phyloP scores from a whole-genome alignment of 2,797 vertebrate species.

The Melopsittacus undulatus region DNA sequence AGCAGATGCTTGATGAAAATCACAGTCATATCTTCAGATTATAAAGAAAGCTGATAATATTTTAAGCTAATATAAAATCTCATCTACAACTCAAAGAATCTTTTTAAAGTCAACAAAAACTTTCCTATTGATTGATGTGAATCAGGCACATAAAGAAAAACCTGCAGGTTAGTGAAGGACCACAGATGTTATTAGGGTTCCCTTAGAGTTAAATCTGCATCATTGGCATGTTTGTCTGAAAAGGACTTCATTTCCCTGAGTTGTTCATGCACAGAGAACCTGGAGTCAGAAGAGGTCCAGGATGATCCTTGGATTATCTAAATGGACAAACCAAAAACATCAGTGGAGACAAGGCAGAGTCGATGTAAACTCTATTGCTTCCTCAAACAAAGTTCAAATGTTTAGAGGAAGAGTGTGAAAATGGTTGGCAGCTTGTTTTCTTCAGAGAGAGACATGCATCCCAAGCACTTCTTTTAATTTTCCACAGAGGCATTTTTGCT shows the following conservation, averaged over 20 bases:
- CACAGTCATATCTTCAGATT: not conserved
- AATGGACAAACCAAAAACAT: not conserved
- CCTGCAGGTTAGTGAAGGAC: not conserved
- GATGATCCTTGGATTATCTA: not conserved
- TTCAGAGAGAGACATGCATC: not conserved
- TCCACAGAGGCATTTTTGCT: not conserved
- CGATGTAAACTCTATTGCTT: not conserved
- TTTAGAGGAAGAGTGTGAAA: not conserved
- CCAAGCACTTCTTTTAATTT: not conserved
- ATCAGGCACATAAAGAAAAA: not conserved
- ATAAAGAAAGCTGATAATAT: not conserved
- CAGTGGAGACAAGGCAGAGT: not conserved
- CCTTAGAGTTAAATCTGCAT: no score
- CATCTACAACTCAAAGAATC: not conserved
- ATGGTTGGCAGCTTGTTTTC: not conserved
- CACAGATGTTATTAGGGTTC: not conserved
- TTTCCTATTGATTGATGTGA: not conserved
- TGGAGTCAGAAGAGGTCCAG: not conserved
- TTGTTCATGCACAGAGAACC: not conserved
- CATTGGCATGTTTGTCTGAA: fast-evolving
- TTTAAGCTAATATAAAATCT: not conserved
- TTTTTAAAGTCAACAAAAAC: not conserved
- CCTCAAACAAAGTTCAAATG: not conserved
- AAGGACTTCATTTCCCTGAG: not conserved
- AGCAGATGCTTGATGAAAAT: not conserved